These are phyloP conservation scores for Ivindomyrus marchei DNA, from an alignment of 2,113 vertebrate species.

Conservation along the genomic window DNA sequence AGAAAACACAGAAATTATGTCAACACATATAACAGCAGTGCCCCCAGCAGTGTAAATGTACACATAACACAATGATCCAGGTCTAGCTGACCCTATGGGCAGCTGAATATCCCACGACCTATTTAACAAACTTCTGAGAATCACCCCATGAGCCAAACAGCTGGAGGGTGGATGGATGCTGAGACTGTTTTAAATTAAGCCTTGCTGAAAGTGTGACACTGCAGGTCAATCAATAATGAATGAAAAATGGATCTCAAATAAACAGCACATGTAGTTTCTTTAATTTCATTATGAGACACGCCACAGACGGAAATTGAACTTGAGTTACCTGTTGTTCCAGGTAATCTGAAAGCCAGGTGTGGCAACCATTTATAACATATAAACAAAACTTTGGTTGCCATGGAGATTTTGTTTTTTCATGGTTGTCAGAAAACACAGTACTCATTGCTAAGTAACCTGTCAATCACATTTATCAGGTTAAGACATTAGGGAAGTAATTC, in stretches of 20 bases:
- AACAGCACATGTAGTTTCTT: not conserved
- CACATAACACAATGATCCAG: not conserved
- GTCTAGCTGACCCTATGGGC: not conserved
- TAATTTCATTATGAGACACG: not conserved
- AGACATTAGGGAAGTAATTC: not conserved
- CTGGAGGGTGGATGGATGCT: not conserved
- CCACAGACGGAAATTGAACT: not conserved
- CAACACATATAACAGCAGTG: not conserved
- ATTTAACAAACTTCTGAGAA: not conserved
- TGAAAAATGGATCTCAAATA: not conserved
- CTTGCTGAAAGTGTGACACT: not conserved
- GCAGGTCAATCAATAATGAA: not conserved
- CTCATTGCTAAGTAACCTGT: not conserved
- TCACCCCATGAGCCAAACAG: not conserved
- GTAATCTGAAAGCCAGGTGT: slow-evolving; percentile 5
- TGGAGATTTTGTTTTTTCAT: not conserved
- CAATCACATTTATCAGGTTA: not conserved
- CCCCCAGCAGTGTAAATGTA: not conserved
- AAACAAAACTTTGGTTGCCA: not conserved
- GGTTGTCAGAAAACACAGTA: not conserved
- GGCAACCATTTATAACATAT: not conserved
- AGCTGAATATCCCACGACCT: not conserved
- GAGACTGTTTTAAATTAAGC: not conserved
- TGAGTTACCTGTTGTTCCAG: not conserved
- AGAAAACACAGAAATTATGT: not conserved